Conservation (phyloP, 2,888 invertebrate genomes). For the Choreutis nemorana region DNA sequence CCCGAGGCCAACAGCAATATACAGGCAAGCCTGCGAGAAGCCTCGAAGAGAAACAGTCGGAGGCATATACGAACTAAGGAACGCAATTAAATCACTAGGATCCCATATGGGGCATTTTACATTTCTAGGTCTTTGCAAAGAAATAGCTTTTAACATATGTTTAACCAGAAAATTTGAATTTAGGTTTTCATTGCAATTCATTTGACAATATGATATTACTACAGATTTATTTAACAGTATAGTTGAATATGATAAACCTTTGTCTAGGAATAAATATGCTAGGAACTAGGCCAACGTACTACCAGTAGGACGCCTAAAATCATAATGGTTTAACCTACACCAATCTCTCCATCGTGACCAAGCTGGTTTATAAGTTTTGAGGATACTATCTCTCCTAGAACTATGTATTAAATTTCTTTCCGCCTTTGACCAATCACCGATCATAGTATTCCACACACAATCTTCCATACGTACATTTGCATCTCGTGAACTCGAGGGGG, state of each 20-base stretch:
- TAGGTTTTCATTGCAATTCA: slow-evolving; percentile 2
- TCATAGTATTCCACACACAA: slow-evolving; percentile 9
- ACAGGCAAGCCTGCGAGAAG: background rate
- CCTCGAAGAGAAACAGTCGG: background rate
- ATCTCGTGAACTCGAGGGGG: slow-evolving; percentile 9
- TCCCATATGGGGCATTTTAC: slow-evolving; percentile 7
- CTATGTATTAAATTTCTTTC: background rate
- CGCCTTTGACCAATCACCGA: slow-evolving; percentile 3
- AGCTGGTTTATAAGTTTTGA: slow-evolving; percentile 5
- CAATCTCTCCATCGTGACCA: slow-evolving; percentile 4
- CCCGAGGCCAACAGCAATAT: slow-evolving; percentile 12
- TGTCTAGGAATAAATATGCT: slow-evolving; percentile 4
- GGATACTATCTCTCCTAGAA: slow-evolving; percentile 5
- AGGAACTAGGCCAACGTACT: slow-evolving; percentile 4
- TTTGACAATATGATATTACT: slow-evolving; percentile 1
- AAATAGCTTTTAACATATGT: slow-evolving; percentile 4
- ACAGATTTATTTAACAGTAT: slow-evolving; percentile 5
- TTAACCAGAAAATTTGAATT: slow-evolving; percentile 5
- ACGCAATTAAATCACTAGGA: slow-evolving; percentile 3
- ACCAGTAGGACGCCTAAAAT: background rate
- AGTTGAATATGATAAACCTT: slow-evolving; percentile 5
- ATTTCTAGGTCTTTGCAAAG: background rate
- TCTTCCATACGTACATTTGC: slow-evolving; percentile 10
- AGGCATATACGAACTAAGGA: background rate
- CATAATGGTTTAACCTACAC: background rate